phyloP scores from a whole-genome alignment of 2,888 invertebrate species.

The Limenitis camilla region DNA sequence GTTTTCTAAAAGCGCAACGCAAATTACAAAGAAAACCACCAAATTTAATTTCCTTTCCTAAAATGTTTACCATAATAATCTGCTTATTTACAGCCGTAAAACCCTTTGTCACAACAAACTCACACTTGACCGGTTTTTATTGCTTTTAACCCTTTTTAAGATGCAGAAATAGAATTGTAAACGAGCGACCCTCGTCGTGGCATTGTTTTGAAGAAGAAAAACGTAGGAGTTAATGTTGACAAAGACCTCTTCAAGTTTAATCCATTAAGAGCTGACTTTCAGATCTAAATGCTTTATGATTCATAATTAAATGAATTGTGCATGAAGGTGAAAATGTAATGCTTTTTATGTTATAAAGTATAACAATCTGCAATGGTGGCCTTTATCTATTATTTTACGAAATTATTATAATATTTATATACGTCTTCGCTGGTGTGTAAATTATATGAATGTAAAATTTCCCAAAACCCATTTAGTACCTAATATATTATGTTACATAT shows the following conservation, averaged over 20 bases:
- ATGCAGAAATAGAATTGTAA: slow-evolving; percentile 9
- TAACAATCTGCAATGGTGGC: too few relatives aligned
- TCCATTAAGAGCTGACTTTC: slow-evolving; percentile 1
- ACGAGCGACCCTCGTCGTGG: slow-evolving; percentile 5
- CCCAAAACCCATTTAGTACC: too few relatives aligned
- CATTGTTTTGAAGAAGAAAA: slow-evolving; percentile 6
- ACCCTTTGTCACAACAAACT: background rate
- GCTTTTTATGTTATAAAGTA: background rate
- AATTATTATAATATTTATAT: too few relatives aligned
- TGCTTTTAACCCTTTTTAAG: slow-evolving; percentile 4
- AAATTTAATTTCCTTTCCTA: too few relatives aligned
- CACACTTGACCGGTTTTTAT: slow-evolving; percentile 6
- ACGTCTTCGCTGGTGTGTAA: too few relatives aligned
- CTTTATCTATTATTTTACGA: too few relatives aligned
- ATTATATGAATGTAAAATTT: too few relatives aligned
- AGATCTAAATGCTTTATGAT: background rate
- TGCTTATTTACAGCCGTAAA: background rate
- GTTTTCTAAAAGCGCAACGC: too few relatives aligned
- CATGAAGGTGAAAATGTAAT: background rate
- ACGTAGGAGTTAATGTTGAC: slow-evolving; percentile 7
- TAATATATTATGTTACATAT: too few relatives aligned
- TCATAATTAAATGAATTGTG: too few relatives aligned
- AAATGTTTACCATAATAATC: background rate
- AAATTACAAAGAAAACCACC: too few relatives aligned
- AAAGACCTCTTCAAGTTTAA: slow-evolving; percentile 4